A percentile compares a stretch with the other conserved stretches of the same genome.
Evolutionary conservation across 2,797 vertebrate species (phyloP).

Genomic region (Enteromius treurensis): DNA sequence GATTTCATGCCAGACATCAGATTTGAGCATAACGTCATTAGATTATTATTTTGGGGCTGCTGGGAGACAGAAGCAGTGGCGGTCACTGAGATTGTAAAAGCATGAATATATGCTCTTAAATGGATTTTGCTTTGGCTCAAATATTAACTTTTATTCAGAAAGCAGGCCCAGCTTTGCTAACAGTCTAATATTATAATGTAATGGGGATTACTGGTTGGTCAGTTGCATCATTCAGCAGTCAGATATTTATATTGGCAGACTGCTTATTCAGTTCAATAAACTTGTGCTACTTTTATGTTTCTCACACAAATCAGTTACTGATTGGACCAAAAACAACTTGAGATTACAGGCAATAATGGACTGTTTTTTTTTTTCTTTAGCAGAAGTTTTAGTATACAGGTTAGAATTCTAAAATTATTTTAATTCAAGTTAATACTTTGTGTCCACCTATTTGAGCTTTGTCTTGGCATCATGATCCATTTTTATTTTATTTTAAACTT

Average conservation of each 20-base stretch:
- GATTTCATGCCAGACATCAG: slow-evolving; percentile 27
- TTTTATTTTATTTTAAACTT: too few relatives aligned
- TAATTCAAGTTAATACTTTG: not conserved
- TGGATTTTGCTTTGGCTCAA: not conserved
- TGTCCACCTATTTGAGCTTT: not conserved
- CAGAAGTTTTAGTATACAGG: not conserved
- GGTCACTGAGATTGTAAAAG: slow-evolving; percentile 5
- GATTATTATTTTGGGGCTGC: slow-evolving; percentile 20
- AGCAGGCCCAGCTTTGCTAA: not conserved
- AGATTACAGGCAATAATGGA: not conserved
- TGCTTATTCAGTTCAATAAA: not conserved
- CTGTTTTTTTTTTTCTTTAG: not conserved
- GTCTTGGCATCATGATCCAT: too few relatives aligned
- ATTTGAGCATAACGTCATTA: slow-evolving; percentile 14
- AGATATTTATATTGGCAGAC: not conserved
- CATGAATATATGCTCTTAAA: slow-evolving; percentile 5
- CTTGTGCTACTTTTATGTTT: not conserved
- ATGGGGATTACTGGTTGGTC: not conserved
- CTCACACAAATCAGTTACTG: not conserved
- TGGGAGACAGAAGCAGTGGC: not conserved
- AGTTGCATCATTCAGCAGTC: not conserved
- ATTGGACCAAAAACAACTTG: not conserved
- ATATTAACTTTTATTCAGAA: not conserved
- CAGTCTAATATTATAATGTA: not conserved
- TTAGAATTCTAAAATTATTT: not conserved